A percentile compares a stretch with the other conserved stretches of the same genome.
Evolutionary conservation across 2,113 vertebrate genomes (phyloP).

Genomic region (Bubo bubo): DNA sequence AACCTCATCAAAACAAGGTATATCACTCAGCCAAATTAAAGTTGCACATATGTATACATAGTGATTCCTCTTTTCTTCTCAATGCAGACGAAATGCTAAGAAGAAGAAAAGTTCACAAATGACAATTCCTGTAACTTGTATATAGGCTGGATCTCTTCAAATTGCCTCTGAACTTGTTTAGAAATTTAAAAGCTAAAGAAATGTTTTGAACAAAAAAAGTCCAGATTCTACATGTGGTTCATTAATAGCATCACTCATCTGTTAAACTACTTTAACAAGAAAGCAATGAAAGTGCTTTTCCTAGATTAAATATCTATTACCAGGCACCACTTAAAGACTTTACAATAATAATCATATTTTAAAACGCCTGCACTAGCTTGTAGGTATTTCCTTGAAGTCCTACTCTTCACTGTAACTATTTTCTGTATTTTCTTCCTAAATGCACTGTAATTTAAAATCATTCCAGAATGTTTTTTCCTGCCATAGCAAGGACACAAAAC

Average conservation of each 20-base stretch:
- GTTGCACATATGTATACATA: rapidly evolving
- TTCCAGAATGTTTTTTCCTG: not conserved
- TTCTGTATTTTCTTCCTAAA: not conserved
- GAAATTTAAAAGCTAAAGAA: slow-evolving; percentile 9
- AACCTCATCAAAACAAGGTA: not conserved
- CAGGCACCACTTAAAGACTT: not conserved
- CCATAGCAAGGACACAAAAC: slow-evolving; percentile 4
- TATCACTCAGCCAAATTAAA: not conserved
- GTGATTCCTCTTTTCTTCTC: not conserved
- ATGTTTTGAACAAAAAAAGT: not conserved
- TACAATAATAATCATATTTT: not conserved
- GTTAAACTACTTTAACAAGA: slow-evolving; percentile 42
- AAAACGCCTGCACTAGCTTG: not conserved
- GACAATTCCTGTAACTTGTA: not conserved
- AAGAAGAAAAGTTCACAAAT: not conserved
- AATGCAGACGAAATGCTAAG: not conserved
- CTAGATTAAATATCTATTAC: not conserved
- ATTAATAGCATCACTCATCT: slow-evolving; percentile 55
- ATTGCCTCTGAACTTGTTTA: not conserved
- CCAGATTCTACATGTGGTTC: not conserved
- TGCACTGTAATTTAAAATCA: slow-evolving; percentile 23
- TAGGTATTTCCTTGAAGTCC: not conserved
- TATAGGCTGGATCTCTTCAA: not conserved
- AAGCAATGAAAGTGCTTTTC: slow-evolving; percentile 40
- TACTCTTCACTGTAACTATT: not conserved